Evolutionary conservation across 2,797 vertebrate genomes (phyloP).

Genomic region (Rhincodon typus): DNA sequence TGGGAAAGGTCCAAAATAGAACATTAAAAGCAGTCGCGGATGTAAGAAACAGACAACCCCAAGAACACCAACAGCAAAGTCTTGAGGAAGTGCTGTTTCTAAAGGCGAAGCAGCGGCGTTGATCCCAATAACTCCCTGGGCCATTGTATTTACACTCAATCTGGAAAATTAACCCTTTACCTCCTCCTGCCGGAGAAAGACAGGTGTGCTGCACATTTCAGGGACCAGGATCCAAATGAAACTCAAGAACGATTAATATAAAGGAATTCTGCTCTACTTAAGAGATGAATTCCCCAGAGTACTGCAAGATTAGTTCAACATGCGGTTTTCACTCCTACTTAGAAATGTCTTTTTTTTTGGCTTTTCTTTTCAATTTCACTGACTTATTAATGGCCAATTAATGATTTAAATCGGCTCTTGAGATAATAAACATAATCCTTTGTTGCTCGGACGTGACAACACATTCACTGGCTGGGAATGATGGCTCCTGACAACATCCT

Average conservation of each 20-base stretch:
- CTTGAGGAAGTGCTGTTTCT: not conserved
- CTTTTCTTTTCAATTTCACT: not conserved
- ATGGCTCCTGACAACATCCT: not conserved
- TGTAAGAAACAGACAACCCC: too few relatives aligned
- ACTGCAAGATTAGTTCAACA: not conserved
- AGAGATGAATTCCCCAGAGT: not conserved
- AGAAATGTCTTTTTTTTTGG: not conserved
- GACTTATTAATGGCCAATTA: not conserved
- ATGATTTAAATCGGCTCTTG: not conserved
- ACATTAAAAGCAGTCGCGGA: not conserved
- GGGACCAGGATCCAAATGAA: not conserved
- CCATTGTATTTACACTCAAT: not conserved
- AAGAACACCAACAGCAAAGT: not conserved
- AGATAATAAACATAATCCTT: not conserved
- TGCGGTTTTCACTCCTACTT: not conserved
- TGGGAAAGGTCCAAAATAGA: not conserved
- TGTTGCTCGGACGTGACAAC: not conserved
- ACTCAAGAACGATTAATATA: not conserved
- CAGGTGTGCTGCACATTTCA: not conserved
- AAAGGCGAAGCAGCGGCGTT: not conserved
- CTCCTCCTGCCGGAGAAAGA: conserved; percentile 20
- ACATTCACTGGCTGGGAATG: not conserved
- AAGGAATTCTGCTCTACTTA: not conserved
- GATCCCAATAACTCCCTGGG: not conserved
- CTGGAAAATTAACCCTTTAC: conserved; percentile 10